Conservation (phyloP, 1,140 invertebrate genomes). For the Latrodectus geometricus region DNA sequence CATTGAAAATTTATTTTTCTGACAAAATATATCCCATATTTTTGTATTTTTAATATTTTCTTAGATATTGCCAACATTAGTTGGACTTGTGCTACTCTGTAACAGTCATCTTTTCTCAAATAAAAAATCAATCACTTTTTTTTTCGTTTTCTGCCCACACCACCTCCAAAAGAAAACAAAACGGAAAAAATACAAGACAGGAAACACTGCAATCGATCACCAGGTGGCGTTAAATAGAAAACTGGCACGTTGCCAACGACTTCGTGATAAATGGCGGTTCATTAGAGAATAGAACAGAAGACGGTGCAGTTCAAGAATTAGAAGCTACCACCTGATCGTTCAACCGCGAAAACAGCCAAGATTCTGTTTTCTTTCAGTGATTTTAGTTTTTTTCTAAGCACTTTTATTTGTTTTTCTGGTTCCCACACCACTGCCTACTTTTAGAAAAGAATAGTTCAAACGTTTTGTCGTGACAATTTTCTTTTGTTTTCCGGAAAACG, state of each 20-base stretch:
- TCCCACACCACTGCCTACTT: neutral
- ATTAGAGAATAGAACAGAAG: conserved; percentile 37
- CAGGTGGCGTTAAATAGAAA: conserved; percentile 51
- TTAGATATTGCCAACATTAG: no score
- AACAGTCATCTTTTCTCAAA: no score
- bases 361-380: conserved; percentile 42
- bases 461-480: neutral
- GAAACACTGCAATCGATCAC: conserved; percentile 30
- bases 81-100: no score
- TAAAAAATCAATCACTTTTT: no score
- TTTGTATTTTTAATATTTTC: no score
- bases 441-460: neutral
- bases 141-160: no score
- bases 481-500: neutral
- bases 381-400: neutral
- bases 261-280: conserved; percentile 43
- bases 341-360: conserved; percentile 45
- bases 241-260: conserved; percentile 47
- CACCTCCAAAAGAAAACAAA: no score
- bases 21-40: no score
- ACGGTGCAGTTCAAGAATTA: conserved; percentile 37
- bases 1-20: no score
- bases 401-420: neutral
- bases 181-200: no score
- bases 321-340: conserved; percentile 47